Conservation (phyloP, 2,797 vertebrate genomes). For the Sebastes vulpes region DNA sequence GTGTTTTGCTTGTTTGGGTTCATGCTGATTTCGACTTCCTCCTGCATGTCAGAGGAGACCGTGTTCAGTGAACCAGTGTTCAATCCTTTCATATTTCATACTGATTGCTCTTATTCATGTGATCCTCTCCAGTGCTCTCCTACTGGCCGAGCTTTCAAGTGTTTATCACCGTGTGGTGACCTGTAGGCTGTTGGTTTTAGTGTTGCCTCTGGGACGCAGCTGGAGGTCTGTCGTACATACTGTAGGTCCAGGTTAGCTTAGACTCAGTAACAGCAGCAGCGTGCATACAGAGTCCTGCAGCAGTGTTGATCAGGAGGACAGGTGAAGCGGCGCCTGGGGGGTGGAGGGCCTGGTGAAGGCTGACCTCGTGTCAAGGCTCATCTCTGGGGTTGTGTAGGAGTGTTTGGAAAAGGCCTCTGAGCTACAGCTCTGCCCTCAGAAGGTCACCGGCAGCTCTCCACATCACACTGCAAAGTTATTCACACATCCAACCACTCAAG, state of each 20-base stretch:
- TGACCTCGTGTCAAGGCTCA: slow-evolving; percentile 31
- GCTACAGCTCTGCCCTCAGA: slow-evolving; percentile 14
- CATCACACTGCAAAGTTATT: not conserved
- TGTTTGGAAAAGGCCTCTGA: slow-evolving; percentile 26
- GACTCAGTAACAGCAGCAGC: not conserved
- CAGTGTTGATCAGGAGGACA: slow-evolving; percentile 21
- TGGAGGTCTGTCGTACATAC: not conserved
- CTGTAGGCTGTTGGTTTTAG: not conserved
- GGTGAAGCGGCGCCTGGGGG: not conserved
- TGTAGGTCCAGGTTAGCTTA: not conserved
- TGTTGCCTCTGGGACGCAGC: not conserved
- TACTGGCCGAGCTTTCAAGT: not conserved
- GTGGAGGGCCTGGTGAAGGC: not conserved
- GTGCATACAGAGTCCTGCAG: not conserved
- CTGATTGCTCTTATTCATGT: not conserved
- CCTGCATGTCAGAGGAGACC: not conserved
- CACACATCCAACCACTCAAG: not conserved
- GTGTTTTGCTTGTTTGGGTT: not conserved
- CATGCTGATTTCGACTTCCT: not conserved
- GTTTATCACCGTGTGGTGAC: not conserved
- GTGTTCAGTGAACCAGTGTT: not conserved
- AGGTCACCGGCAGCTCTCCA: slow-evolving; percentile 15
- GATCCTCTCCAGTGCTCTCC: not conserved
- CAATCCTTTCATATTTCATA: not conserved
- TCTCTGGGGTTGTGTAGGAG: slow-evolving; percentile 48